phyloP scores from a whole-genome alignment of 1,140 invertebrate genomes.

The Neuroterus valhalla region DNA sequence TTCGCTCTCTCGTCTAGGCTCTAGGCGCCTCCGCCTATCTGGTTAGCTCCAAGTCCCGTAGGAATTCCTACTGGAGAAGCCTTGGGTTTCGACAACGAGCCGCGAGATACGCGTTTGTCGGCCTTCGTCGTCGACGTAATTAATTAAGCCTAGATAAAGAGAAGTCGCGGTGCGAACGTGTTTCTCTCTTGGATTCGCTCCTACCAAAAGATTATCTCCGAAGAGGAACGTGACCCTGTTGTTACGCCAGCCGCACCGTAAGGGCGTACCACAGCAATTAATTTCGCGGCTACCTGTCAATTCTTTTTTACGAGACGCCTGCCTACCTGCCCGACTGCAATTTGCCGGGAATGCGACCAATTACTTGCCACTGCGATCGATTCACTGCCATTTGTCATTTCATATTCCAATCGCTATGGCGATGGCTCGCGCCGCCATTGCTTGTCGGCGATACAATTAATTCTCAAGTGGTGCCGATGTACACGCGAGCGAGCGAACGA shows the following conservation, averaged over 20 bases:
- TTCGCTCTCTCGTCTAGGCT: slow-evolving; percentile 44
- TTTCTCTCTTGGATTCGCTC: slow-evolving; percentile 26
- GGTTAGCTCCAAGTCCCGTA: slow-evolving; percentile 33
- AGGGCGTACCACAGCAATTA: slow-evolving; percentile 36
- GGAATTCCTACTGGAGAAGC: slow-evolving; percentile 44
- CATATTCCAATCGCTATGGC: slow-evolving; percentile 14
- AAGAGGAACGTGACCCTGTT: slow-evolving; percentile 35
- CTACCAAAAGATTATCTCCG: slow-evolving; percentile 35
- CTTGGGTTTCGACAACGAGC: slow-evolving; percentile 43
- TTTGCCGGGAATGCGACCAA: slow-evolving; percentile 47
- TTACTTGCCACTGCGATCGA: slow-evolving; percentile 43
- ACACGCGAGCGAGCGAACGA: no score
- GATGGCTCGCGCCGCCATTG: neutral
- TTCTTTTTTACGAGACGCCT: slow-evolving; percentile 42
- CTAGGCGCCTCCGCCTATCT: slow-evolving; percentile 39
- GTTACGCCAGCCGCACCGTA: neutral
- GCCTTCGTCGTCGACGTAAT: slow-evolving; percentile 34
- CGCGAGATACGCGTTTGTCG: slow-evolving; percentile 35
- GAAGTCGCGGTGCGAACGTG: slow-evolving; percentile 32
- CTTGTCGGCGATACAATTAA: slow-evolving; percentile 21
- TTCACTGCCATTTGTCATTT: slow-evolving; percentile 35
- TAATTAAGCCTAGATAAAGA: slow-evolving; percentile 41
- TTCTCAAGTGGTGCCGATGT: no score
- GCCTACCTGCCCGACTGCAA: no score
- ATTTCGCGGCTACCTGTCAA: slow-evolving; percentile 46